Percentiles rank a stretch among this genome's conserved stretches.
Evolutionary conservation across 2,888 invertebrate species (phyloP).

Genomic region (Megaustenia siamemsis): DNA sequence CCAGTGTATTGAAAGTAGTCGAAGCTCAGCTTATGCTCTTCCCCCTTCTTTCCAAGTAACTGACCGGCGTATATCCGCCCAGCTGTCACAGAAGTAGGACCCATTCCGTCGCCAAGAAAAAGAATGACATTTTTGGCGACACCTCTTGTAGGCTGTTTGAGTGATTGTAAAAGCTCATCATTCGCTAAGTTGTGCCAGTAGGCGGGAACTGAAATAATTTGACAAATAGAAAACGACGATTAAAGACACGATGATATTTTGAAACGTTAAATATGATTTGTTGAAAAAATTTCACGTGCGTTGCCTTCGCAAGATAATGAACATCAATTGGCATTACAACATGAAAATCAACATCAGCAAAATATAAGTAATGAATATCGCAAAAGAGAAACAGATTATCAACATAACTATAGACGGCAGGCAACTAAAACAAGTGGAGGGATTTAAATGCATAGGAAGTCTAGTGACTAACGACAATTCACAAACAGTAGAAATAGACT

Average conservation of each 20-base stretch:
- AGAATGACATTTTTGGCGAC: conserved; percentile 77
- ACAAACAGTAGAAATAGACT: too few relatives aligned
- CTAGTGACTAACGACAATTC: too few relatives aligned
- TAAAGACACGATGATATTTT: background rate
- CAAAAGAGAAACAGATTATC: background rate
- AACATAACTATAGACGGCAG: background rate
- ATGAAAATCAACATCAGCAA: background rate
- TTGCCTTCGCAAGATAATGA: background rate
- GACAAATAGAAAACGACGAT: background rate
- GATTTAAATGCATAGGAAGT: too few relatives aligned
- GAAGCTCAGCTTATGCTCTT: conserved; percentile 86
- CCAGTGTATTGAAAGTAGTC: conserved; percentile 87
- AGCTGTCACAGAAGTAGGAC: conserved; percentile 81
- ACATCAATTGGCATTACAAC: background rate
- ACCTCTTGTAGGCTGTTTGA: conserved; percentile 81
- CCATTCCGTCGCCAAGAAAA: conserved; percentile 80
- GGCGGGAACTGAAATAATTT: conserved; percentile 29
- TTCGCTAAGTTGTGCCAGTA: conserved; percentile 49
- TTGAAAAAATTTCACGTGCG: background rate
- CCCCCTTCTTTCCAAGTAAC: conserved; percentile 80
- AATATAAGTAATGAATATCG: background rate
- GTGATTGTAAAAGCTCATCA: conserved; percentile 82
- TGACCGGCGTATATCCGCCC: conserved; percentile 73
- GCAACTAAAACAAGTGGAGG: too few relatives aligned
- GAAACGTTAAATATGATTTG: background rate